Percentiles rank a stretch among this genome's conserved stretches.
Evolutionary conservation across 92 coral and sea anemone species (phyloP).

Genomic region (Epizoanthus stellaris): DNA sequence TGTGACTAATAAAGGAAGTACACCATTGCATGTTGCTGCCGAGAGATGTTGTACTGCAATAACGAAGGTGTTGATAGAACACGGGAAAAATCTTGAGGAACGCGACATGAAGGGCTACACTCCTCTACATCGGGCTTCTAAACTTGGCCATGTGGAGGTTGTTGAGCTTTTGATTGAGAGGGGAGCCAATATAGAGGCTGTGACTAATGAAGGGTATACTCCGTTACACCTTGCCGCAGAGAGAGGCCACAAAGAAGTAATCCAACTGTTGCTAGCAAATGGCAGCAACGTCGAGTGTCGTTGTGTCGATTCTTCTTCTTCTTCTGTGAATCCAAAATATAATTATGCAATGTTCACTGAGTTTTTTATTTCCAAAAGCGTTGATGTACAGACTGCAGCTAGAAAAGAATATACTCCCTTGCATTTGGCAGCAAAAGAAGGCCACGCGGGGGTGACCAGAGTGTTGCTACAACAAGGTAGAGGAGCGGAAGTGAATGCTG

Average conservation of each 20-base stretch:
- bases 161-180: constrained; percentile 28
- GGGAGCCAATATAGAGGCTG: constrained; percentile 17
- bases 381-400: too few species aligned
- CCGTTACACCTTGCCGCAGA: neutral
- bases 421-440: too few species aligned
- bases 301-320: too few species aligned
- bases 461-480: too few species aligned
- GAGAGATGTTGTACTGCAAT: neutral
- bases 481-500: neutral
- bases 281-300: too few species aligned
- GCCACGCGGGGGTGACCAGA: too few species aligned
- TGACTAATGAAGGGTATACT: neutral
- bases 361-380: too few species aligned
- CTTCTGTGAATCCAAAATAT: too few species aligned
- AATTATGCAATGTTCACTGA: too few species aligned
- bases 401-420: too few species aligned
- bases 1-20: neutral
- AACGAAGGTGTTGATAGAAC: neutral
- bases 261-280: too few species aligned
- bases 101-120: constrained; percentile 46
- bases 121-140: constrained; percentile 40
- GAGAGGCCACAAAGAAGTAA: too few species aligned
- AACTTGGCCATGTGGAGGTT: constrained; percentile 40
- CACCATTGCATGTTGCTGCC: neutral
- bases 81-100: neutral